Percentiles rank a stretch among this genome's conserved stretches.
Conservation (phyloP, 2,797 vertebrate species). For the Lutjanus campechanus region DNA sequence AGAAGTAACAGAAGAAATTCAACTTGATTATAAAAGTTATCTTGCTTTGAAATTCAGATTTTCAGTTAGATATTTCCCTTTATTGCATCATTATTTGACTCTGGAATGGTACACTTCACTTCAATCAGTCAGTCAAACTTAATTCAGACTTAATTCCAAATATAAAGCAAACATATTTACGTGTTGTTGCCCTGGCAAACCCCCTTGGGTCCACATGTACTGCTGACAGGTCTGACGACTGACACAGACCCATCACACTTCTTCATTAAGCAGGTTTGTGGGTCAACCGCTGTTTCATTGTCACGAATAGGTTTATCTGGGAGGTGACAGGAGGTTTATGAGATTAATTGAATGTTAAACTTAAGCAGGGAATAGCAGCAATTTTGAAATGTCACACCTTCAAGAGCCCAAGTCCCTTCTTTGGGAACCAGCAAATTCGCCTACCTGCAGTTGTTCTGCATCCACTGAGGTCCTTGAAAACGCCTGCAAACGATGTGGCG, state of each 20-base stretch:
- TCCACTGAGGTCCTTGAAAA: not conserved
- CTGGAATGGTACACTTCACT: too few relatives aligned
- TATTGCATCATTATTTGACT: too few relatives aligned
- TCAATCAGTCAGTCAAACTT: not conserved
- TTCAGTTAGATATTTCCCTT: too few relatives aligned
- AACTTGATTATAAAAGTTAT: too few relatives aligned
- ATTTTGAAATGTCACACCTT: not conserved
- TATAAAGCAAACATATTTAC: not conserved
- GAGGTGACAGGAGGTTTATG: not conserved
- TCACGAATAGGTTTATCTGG: fast-evolving
- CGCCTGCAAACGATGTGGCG: too few relatives aligned
- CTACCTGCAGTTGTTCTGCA: not conserved
- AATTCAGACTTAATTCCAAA: not conserved
- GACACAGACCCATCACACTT: not conserved
- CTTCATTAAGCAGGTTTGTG: too few relatives aligned
- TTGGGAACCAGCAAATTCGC: too few relatives aligned
- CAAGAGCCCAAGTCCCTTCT: not conserved
- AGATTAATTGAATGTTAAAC: not conserved
- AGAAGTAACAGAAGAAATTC: too few relatives aligned
- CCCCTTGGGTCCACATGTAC: not conserved
- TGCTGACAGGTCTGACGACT: not conserved
- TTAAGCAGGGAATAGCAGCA: too few relatives aligned
- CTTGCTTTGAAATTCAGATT: too few relatives aligned
- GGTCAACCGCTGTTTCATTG: fast-evolving
- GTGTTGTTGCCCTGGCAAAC: not conserved